A percentile compares a stretch with the other conserved stretches of the same genome.
These are phyloP conservation scores for Dipodomys merriami DNA, from an alignment of 2,113 vertebrate genomes.

Conservation along the genomic window DNA sequence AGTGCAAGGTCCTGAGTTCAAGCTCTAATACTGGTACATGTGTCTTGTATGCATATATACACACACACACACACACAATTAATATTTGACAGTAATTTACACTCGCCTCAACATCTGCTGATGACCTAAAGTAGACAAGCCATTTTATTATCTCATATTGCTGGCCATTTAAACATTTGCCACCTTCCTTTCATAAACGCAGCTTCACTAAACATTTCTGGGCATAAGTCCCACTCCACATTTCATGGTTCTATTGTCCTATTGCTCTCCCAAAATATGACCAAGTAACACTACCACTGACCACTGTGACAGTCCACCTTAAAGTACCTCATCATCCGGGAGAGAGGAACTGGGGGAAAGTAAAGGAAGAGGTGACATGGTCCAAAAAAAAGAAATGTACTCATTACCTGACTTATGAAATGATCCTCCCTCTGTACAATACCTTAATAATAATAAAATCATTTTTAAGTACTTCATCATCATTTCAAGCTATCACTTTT, in stretches of 20 bases:
- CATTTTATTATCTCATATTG: not conserved
- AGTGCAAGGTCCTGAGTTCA: too few relatives aligned
- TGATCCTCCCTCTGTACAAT: too few relatives aligned
- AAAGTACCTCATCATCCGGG: too few relatives aligned
- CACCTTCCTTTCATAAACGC: not conserved
- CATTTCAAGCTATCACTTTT: not conserved
- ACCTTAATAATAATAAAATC: too few relatives aligned
- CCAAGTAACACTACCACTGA: not conserved
- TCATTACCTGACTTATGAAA: too few relatives aligned
- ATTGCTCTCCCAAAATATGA: constrained; percentile 23
- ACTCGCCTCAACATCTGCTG: not conserved
- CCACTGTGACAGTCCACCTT: not conserved
- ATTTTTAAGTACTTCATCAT: not conserved
- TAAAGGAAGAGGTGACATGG: too few relatives aligned
- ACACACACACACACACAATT: not conserved
- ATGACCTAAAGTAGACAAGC: not conserved
- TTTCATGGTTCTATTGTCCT: not conserved
- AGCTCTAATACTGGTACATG: too few relatives aligned
- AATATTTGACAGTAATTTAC: constrained; percentile 7
- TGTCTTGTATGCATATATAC: too few relatives aligned
- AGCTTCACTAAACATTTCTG: not conserved
- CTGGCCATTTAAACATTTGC: not conserved
- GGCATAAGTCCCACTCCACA: not conserved
- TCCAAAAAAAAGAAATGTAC: too few relatives aligned
- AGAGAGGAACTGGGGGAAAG: too few relatives aligned